These are phyloP conservation scores for Druon quercuslanigerum DNA, from an alignment of 1,140 invertebrate genomes.

Conservation along the genomic window DNA sequence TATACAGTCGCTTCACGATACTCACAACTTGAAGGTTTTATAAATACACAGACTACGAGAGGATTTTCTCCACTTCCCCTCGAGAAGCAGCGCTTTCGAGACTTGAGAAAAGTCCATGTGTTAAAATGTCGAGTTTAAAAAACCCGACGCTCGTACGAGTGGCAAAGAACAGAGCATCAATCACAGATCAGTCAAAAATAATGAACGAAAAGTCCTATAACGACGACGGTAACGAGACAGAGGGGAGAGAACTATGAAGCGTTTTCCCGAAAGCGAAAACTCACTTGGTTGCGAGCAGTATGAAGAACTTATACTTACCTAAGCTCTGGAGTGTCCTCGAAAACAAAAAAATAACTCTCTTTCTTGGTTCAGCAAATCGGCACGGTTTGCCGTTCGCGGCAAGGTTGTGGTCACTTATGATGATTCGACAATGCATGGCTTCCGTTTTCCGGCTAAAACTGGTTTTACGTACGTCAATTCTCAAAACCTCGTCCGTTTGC, in stretches of 20 bases:
- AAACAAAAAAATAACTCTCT: constrained; percentile 1
- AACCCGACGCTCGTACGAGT: constrained; percentile 9
- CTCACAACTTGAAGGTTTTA: constrained; percentile 48
- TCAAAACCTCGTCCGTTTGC: constrained; percentile 53
- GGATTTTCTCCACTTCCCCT: background rate
- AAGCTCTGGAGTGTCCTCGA: constrained; percentile 44
- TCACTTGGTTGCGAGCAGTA: constrained; percentile 55
- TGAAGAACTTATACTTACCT: constrained; percentile 72
- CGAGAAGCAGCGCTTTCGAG: constrained; percentile 5
- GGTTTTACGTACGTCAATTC: constrained; percentile 56
- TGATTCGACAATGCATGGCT: constrained; percentile 44
- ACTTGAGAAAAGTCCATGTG: background rate
- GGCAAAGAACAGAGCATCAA: constrained; percentile 39
- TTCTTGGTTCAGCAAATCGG: constrained; percentile 56
- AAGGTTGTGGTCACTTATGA: constrained; percentile 45
- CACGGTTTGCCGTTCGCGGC: constrained; percentile 45
- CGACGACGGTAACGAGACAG: constrained; percentile 39
- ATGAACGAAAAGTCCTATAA: constrained; percentile 30
- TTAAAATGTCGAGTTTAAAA: constrained; percentile 11
- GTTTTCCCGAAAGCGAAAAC: constrained; percentile 31
- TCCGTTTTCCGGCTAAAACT: constrained; percentile 48
- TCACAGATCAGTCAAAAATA: constrained; percentile 47
- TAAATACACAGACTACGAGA: constrained; percentile 18
- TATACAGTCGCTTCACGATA: constrained; percentile 63
- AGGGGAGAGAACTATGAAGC: constrained; percentile 3